Evolutionary conservation across 1,140 invertebrate genomes (phyloP), one percentile per base, ranked within the genome.

Genomic region (Drosophila cardini): DNA sequence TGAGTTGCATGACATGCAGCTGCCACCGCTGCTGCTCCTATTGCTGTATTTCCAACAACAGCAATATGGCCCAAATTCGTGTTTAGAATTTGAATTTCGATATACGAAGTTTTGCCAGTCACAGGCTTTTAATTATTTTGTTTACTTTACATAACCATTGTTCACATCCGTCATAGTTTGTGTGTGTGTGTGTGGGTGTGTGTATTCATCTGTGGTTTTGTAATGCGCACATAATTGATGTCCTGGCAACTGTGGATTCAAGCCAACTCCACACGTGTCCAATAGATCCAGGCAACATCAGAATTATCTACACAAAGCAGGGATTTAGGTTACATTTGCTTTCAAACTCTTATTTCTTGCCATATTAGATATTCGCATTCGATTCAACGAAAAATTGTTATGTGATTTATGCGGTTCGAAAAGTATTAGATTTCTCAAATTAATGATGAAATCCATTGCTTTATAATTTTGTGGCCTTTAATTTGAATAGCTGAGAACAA

Each of bases 121-220:
- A 80, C 71, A 57, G 72, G 72, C 68, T 87, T 87, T 87, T 83
- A 89, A 87, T 87, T 87, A 83, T 89, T 87, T 87, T 87, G 84
- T 83, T 87, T 73, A 84, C 68, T 79, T 89, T 67, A 52, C 61
- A 36, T 21, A 56, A 30, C 42, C 36, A 65, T 70, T 74, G 65
- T 62, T 61, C 34, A 61, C 55, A 67, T 72, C 45, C 16, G 38
- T 53, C 30, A 61, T 48, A 40, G 65, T 43, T 16, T 42, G 30
- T 53, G 15, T 53, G 38, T 15, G 1, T 43, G 7, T 18, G 48
- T 36, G 8, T 45, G 32, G 13, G 21, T 60, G 36, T 48, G 38
- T 48, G 13, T 43, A 16, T 32, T 58, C 52, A 45, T 71, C 50
- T 67, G 48, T 40, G 62, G 67, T 64, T 60, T 65, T 74, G 81